These are phyloP conservation scores for Pygocentrus nattereri DNA, from an alignment of 2,797 vertebrate genomes.

Conservation along the genomic window DNA sequence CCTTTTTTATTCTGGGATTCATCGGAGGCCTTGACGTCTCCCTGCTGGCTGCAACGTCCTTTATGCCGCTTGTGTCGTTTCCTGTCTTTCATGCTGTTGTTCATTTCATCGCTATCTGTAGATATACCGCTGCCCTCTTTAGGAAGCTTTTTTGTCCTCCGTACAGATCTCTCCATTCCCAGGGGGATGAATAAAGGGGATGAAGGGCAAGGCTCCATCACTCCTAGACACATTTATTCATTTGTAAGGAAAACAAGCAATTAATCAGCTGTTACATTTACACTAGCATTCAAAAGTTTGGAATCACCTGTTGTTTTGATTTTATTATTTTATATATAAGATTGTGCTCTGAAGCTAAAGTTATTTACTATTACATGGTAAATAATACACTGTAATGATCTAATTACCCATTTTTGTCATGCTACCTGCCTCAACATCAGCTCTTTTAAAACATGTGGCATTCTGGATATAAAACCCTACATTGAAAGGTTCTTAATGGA, in stretches of 20 bases:
- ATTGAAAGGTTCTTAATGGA: too few relatives aligned
- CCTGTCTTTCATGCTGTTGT: slow-evolving; percentile 57
- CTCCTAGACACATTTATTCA: slow-evolving; percentile 57
- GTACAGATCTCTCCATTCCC: slow-evolving; percentile 66
- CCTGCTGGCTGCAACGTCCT: slow-evolving; percentile 58
- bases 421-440: too few relatives aligned
- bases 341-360: too few relatives aligned
- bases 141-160: slow-evolving; percentile 62
- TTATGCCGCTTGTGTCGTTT: slow-evolving; percentile 67
- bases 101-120: slow-evolving; percentile 74
- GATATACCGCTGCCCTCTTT: slow-evolving; percentile 65
- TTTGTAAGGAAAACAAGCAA: neutral
- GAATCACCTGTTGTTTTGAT: too few relatives aligned
- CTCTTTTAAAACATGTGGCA: too few relatives aligned
- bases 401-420: too few relatives aligned
- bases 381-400: too few relatives aligned
- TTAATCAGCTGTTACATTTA: too few relatives aligned
- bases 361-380: too few relatives aligned
- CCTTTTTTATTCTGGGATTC: slow-evolving; percentile 23
- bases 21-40: slow-evolving; percentile 50
- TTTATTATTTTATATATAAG: too few relatives aligned
- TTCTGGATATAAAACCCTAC: too few relatives aligned
- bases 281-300: too few relatives aligned
- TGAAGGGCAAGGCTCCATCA: slow-evolving; percentile 70
- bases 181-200: slow-evolving; percentile 78